Conservation (phyloP, 2,888 invertebrate species). For the Catocala nupta region DNA sequence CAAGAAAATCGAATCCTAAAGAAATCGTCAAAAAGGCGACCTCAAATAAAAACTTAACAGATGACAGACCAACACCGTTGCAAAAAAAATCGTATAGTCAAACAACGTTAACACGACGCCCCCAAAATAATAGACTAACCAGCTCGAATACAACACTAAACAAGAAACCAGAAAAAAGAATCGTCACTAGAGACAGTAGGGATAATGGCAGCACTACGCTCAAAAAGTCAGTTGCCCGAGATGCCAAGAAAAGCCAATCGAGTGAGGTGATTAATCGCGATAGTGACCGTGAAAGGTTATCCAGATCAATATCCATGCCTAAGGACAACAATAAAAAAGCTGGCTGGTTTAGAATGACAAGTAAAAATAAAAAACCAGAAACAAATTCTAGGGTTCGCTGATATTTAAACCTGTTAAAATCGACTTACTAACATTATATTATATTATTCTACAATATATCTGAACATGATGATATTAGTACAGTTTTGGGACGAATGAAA, state of each 20-base stretch:
- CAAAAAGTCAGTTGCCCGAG: conserved; percentile 75
- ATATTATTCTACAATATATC: no score
- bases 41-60: conserved; percentile 73
- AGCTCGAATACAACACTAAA: conserved; percentile 78
- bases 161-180: conserved; percentile 80
- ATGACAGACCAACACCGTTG: conserved; percentile 70
- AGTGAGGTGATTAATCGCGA: conserved; percentile 88
- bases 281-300: conserved; percentile 82
- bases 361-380: conserved; percentile 79
- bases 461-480: not conserved
- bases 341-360: conserved; percentile 91
- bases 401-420: conserved; percentile 18
- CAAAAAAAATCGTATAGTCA: conserved; percentile 84
- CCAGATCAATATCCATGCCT: conserved; percentile 91
- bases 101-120: conserved; percentile 73
- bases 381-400: conserved; percentile 78
- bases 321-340: conserved; percentile 91
- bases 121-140: conserved; percentile 71
- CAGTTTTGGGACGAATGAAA: not conserved
- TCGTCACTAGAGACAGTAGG: conserved; percentile 44
- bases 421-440: conserved; percentile 14
- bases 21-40: conserved; percentile 79
- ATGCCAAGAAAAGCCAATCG: conserved; percentile 86
- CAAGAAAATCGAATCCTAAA: conserved; percentile 73
- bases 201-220: conserved; percentile 67